These are phyloP conservation scores for Drosophila carrolli DNA, from an alignment of 1,140 invertebrate species.

Conservation along the genomic window DNA sequence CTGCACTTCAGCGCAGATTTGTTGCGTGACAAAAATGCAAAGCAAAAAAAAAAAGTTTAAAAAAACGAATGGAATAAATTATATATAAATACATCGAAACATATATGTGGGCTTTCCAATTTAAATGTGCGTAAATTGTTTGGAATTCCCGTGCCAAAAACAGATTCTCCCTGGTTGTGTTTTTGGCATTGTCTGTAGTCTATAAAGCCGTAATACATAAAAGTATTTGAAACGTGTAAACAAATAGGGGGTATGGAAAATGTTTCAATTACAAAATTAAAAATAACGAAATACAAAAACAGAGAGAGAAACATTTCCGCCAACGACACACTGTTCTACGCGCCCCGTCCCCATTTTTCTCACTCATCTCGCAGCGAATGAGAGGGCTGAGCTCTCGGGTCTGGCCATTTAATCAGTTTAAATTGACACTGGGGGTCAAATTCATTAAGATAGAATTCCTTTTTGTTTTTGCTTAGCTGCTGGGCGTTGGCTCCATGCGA, in stretches of 20 bases:
- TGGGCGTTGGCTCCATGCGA: conserved; percentile 59
- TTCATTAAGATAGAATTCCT: conserved; percentile 83
- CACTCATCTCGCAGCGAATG: neutral
- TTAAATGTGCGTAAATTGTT: conserved; percentile 48
- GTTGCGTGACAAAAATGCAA: conserved; percentile 52
- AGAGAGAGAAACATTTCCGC: conserved; percentile 17
- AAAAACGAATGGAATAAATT: conserved; percentile 37
- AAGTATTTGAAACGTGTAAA: conserved; percentile 45
- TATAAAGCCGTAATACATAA: conserved; percentile 29
- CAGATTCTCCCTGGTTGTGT: conserved; percentile 13
- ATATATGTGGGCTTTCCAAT: conserved; percentile 38
- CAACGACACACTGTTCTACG: conserved; percentile 2
- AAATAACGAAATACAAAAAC: conserved; percentile 18
- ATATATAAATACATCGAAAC: conserved; percentile 17
- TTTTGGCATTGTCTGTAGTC: conserved; percentile 14
- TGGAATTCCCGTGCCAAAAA: conserved; percentile 30
- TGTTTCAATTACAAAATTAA: conserved; percentile 61
- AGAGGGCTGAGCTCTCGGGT: conserved; percentile 46
- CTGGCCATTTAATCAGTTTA: conserved; percentile 79
- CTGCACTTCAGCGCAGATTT: conserved; percentile 42
- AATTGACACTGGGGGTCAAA: conserved; percentile 83
- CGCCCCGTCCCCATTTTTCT: conserved; percentile 5
- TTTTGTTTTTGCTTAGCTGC: conserved; percentile 63
- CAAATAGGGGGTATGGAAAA: conserved; percentile 55
- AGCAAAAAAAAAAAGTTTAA: conserved; percentile 12